A percentile compares a stretch with the other conserved stretches of the same genome.
phyloP scores from a whole-genome alignment of 2,888 invertebrate species.

The Embidobia sp. region DNA sequence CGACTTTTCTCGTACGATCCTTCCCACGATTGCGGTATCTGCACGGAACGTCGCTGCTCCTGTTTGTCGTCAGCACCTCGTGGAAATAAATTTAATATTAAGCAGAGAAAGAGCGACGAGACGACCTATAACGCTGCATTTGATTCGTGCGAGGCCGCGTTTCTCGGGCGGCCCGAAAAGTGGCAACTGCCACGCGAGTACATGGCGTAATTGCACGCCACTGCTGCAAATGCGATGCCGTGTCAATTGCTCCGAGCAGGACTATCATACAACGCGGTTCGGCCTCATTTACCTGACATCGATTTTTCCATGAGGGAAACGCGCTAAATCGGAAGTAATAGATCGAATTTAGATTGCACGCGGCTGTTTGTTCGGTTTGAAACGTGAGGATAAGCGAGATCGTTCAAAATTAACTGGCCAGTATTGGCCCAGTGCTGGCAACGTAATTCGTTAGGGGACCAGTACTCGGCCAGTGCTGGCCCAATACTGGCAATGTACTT shows the following conservation, averaged over 20 bases:
- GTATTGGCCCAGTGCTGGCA: no score
- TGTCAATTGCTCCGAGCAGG: conserved; percentile 35
- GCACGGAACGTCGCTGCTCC: conserved; percentile 53
- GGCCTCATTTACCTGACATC: conserved; percentile 37
- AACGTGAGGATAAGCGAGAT: no score
- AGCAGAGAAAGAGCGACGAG: conserved; percentile 24
- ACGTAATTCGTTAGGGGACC: no score
- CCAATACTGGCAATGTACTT: no score
- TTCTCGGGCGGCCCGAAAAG: conserved; percentile 26
- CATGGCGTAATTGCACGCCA: conserved; percentile 42
- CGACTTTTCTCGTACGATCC: conserved; percentile 72
- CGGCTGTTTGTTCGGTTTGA: no score
- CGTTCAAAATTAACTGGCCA: no score
- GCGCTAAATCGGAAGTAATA: no score
- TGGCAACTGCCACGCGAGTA: conserved; percentile 27
- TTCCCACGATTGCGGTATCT: conserved; percentile 74
- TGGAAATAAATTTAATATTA: conserved; percentile 60
- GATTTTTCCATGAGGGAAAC: conserved; percentile 24
- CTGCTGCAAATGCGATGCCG: conserved; percentile 38
- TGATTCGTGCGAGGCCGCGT: conserved; percentile 31
- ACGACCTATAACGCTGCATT: conserved; percentile 40
- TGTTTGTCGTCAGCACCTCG: conserved; percentile 56
- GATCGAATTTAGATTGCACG: no score
- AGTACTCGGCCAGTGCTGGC: no score
- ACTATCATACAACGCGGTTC: conserved; percentile 16